Base-by-base conservation (phyloP, 92 coral and sea anemone species). In the Bergia puertoricense region DNA sequence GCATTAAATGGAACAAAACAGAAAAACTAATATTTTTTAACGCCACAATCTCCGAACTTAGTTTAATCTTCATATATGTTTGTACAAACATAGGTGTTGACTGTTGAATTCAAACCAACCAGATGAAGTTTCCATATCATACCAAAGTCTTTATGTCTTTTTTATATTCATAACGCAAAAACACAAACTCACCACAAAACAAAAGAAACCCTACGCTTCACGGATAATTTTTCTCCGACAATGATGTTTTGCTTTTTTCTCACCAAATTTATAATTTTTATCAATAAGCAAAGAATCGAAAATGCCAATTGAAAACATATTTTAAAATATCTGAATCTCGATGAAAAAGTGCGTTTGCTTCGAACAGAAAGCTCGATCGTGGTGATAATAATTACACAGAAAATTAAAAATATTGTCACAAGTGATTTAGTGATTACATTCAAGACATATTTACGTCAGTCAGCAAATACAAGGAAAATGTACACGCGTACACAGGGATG, bases 81-180 rank as follows among this genome's bases (percentile, higher is more conserved):
- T n/a, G 41, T 38, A 11, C 10, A 6, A 0, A 4, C 10, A 13
- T 39, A 74, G 23, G 43, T 73, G 39, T 36, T 30, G 3, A 39
- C 18, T 15, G 20, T 16, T 20, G 41, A 30, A 72, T 39, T 72
- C 42, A 13, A 72, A 10, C 42, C 76, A 30, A 74, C 42, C 76
- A 30, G 40, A 74, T 38, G 22, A 15, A 14, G 23, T 42, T 41
- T 76, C 46, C 80, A 42, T 7, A 75, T 15, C 11, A 38, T 44
- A 44, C 50, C 5, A 18, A 6, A 44, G 23, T 40, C 13, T 40
- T 68, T 42, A 1, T 46, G 37, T 20, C 43, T 48, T 51, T 22
- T 46, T 16, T 72, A 68, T 84, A 44, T 68, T 68, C 67, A 71
- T 42, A 82, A 69, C 41, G 59, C 59, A 69, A 71, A 30, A 71